These are phyloP conservation scores for Lasioglossum baleicum DNA, from an alignment of 1,140 invertebrate genomes.

Conservation along the genomic window DNA sequence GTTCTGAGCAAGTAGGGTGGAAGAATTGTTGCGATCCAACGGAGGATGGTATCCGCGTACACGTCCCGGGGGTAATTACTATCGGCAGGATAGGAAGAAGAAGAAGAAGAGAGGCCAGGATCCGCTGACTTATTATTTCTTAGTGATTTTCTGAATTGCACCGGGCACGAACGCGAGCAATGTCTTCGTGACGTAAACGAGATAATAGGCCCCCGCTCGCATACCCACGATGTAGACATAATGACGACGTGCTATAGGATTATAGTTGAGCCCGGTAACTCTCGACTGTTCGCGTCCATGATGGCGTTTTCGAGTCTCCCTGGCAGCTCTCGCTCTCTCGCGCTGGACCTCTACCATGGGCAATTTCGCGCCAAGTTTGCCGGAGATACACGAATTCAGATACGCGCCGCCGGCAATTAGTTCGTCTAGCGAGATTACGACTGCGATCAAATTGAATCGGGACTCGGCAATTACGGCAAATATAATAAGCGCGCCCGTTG, in stretches of 20 bases:
- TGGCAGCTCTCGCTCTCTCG: no score
- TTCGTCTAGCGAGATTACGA: slow-evolving; percentile 46
- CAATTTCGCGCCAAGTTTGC: slow-evolving; percentile 35
- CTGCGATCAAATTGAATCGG: slow-evolving; percentile 51
- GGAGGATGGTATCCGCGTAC: slow-evolving; percentile 40
- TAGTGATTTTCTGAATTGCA: slow-evolving; percentile 77
- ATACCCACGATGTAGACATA: slow-evolving; percentile 73
- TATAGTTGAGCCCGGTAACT: slow-evolving; percentile 63
- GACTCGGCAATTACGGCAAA: slow-evolving; percentile 46
- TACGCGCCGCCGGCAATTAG: slow-evolving; percentile 42
- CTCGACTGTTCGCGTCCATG: slow-evolving; percentile 21
- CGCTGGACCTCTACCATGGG: neutral
- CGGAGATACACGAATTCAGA: slow-evolving; percentile 48
- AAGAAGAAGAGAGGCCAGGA: slow-evolving; percentile 25
- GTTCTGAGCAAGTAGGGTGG: slow-evolving; percentile 1
- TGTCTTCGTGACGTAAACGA: slow-evolving; percentile 77
- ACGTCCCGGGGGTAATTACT: slow-evolving; percentile 59
- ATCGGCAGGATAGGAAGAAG: slow-evolving; percentile 49
- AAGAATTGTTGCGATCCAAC: slow-evolving; percentile 10
- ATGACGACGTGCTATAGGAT: slow-evolving; percentile 70
- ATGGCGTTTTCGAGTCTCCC: neutral
- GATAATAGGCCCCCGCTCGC: slow-evolving; percentile 68
- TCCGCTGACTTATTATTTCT: slow-evolving; percentile 72
- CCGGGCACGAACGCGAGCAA: slow-evolving; percentile 60
- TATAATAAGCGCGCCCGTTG: slow-evolving; percentile 44